These are phyloP conservation scores for Linhomoeus sp. DNA, from an alignment of 2,888 invertebrate genomes.

Conservation along the genomic window DNA sequence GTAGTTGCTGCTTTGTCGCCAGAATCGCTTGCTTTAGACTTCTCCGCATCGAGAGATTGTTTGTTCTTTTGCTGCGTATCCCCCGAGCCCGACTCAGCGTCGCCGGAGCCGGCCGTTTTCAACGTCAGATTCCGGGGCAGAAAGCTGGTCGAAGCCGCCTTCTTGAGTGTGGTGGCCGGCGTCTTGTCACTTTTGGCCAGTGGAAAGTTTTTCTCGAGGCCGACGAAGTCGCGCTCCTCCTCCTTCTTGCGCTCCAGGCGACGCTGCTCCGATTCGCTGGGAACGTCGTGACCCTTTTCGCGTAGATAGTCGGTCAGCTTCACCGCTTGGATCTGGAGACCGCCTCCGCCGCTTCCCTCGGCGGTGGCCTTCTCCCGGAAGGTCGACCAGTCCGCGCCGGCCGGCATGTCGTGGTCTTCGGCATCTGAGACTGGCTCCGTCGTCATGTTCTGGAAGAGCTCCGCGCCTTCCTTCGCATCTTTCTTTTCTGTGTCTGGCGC, in stretches of 20 bases:
- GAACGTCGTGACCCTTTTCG: background rate
- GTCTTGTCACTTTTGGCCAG: background rate
- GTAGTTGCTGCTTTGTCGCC: background rate
- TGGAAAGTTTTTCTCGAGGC: background rate
- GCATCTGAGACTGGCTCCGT: too few species aligned
- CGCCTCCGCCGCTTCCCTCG: background rate
- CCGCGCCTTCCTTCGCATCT: too few species aligned
- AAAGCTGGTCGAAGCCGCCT: background rate
- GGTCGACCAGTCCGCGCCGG: too few species aligned
- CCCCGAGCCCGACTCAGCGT: too few species aligned
- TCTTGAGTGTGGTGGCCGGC: background rate
- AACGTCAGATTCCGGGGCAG: background rate
- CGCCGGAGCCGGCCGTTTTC: background rate
- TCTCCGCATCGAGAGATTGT: too few species aligned
- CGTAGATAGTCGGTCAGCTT: background rate
- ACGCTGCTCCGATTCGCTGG: too few species aligned
- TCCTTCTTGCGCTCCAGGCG: background rate
- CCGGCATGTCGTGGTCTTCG: too few species aligned
- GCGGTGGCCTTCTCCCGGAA: background rate
- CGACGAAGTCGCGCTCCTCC: background rate
- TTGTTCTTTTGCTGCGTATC: too few species aligned
- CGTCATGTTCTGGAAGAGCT: too few species aligned
- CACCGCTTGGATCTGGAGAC: background rate
- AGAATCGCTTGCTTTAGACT: background rate
- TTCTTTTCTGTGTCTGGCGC: too few species aligned